Percentiles rank a stretch among this genome's conserved stretches.
Conservation (phyloP, 53 echinoderm and acorn worm species). For the Zoroaster sp. region DNA sequence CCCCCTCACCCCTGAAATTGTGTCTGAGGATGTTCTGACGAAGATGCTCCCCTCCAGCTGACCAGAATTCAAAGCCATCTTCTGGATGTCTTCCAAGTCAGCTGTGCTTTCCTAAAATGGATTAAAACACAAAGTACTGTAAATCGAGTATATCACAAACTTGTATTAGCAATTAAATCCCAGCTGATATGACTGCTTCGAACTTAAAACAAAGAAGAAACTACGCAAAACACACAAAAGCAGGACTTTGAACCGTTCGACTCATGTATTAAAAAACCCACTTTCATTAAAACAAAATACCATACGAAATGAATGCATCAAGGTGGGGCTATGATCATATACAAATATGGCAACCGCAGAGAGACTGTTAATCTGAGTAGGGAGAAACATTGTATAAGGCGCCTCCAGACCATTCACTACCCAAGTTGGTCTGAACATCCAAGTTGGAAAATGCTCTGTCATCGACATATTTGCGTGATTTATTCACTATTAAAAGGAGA, state of each 20-base stretch:
- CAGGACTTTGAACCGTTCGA: background rate
- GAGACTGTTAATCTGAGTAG: no score
- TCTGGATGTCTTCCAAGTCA: background rate
- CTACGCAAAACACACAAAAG: background rate
- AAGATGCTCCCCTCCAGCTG: background rate
- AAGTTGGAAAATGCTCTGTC: background rate
- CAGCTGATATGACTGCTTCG: background rate
- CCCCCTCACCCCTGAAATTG: background rate
- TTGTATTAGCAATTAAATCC: background rate
- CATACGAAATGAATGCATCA: background rate
- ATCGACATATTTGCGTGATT: background rate
- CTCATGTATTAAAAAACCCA: background rate
- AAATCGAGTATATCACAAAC: background rate
- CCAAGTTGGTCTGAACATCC: no score
- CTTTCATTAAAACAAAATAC: background rate
- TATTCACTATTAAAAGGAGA: background rate
- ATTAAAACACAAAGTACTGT: background rate
- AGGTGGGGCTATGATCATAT: no score
- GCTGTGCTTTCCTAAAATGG: background rate
- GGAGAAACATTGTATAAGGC: no score
- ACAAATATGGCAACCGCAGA: no score
- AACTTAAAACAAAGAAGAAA: background rate
- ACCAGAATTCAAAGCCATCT: background rate
- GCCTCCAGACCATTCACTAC: no score
- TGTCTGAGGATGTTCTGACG: background rate